A percentile compares a stretch with the other conserved stretches of the same genome.
Conservation (phyloP, 2,797 vertebrate species). For the Apodemus agrarius region DNA sequence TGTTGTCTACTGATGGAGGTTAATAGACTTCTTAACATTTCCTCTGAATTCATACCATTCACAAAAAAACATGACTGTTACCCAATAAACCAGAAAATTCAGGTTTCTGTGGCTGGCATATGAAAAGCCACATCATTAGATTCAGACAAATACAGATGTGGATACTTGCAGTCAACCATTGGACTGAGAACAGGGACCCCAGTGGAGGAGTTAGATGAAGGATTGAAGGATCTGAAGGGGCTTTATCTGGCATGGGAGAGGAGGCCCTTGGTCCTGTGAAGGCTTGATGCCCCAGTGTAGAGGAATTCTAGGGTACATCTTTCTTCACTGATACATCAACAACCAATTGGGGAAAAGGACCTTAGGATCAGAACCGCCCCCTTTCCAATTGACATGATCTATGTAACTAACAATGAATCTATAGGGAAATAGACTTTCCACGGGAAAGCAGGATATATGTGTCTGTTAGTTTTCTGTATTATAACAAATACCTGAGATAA, state of each 20-base stretch:
- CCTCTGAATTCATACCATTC: neutral
- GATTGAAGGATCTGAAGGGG: too few species aligned
- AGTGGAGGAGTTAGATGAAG: too few species aligned
- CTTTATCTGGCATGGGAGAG: too few species aligned
- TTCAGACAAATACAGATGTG: too few species aligned
- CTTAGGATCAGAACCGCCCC: neutral
- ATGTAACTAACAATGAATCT: conserved; percentile 10
- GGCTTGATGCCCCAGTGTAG: too few species aligned
- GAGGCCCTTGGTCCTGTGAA: too few species aligned
- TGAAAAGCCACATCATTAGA: neutral
- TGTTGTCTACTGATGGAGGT: neutral
- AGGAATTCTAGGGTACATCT: neutral
- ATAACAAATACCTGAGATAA: neutral
- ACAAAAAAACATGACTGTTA: neutral
- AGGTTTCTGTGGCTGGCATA: neutral
- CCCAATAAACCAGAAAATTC: conserved; percentile 20
- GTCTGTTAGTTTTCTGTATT: neutral
- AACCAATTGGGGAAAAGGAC: neutral
- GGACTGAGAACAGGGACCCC: too few species aligned
- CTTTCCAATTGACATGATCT: neutral
- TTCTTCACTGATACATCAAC: neutral
- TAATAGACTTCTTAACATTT: neutral
- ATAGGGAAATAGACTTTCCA: neutral
- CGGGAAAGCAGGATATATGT: neutral
- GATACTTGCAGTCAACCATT: too few species aligned